Percentiles rank a stretch among this genome's conserved stretches.
phyloP scores from a whole-genome alignment of 2,797 vertebrate species.

The Hippopotamyrus pictus region DNA sequence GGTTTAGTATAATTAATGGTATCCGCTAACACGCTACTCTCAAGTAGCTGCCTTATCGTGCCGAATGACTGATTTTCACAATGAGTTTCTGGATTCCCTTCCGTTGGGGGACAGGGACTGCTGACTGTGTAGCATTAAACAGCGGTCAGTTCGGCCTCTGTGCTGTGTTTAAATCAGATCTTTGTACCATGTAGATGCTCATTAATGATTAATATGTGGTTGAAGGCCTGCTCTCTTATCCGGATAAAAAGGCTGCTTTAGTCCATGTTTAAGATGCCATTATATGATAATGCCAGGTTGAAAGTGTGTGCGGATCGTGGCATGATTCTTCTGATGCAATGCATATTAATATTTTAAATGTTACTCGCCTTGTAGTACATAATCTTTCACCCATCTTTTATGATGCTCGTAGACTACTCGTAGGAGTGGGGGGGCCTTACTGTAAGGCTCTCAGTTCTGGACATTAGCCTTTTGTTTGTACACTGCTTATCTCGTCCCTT shows the following conservation, averaged over 20 bases:
- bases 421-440: background rate
- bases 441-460: background rate
- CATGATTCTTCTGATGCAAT: background rate
- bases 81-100: background rate
- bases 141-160: background rate
- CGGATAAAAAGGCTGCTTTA: background rate
- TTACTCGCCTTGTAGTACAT: background rate
- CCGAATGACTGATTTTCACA: background rate
- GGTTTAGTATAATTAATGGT: background rate
- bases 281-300: background rate
- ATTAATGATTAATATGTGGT: slow-evolving; percentile 4
- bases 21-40: background rate
- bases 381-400: background rate
- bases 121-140: background rate
- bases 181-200: background rate
- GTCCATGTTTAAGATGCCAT: background rate
- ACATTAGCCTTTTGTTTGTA: background rate
- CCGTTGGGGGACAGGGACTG: background rate
- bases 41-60: background rate
- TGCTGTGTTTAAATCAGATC: slow-evolving; percentile 1
- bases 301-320: background rate
- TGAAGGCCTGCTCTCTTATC: background rate
- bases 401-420: background rate
- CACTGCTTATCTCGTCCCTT: background rate
- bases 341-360: slow-evolving; percentile 5